Conservation (phyloP, 1,140 invertebrate species). For the Drosophila trapezifrons region DNA sequence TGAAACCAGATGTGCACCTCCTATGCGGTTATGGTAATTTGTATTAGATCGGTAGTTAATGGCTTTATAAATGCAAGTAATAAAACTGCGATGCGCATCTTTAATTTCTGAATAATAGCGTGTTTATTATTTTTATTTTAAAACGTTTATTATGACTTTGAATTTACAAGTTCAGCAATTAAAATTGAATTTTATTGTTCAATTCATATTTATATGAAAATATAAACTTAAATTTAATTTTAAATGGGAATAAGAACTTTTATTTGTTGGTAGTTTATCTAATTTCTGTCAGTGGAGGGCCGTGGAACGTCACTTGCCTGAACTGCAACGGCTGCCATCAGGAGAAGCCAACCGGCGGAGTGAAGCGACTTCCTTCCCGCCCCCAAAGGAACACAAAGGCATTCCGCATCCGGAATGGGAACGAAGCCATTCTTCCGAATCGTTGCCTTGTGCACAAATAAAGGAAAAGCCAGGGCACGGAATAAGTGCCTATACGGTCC, state of each 20-base stretch:
- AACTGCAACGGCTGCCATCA: slow-evolving; percentile 46
- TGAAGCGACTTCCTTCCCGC: slow-evolving; percentile 30
- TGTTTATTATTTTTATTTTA: slow-evolving; percentile 5
- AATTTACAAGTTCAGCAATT: neutral
- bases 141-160: neutral
- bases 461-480: slow-evolving; percentile 59
- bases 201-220: neutral
- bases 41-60: neutral
- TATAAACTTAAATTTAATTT: too few species aligned
- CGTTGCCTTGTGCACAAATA: slow-evolving; percentile 75
- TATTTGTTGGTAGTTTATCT: too few species aligned
- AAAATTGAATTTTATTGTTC: neutral
- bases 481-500: slow-evolving; percentile 47
- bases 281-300: slow-evolving; percentile 38
- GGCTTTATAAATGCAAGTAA: slow-evolving; percentile 7
- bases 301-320: slow-evolving; percentile 30
- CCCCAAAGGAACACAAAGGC: slow-evolving; percentile 9
- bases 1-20: too few species aligned
- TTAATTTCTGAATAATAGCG: neutral
- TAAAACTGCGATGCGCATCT: slow-evolving; percentile 1
- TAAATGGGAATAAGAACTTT: too few species aligned
- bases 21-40: neutral
- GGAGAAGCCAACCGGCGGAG: slow-evolving; percentile 38
- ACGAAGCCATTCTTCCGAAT: slow-evolving; percentile 71
- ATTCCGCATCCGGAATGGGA: slow-evolving; percentile 46